phyloP scores from a whole-genome alignment of 2,113 vertebrate species.

The Vidua macroura region DNA sequence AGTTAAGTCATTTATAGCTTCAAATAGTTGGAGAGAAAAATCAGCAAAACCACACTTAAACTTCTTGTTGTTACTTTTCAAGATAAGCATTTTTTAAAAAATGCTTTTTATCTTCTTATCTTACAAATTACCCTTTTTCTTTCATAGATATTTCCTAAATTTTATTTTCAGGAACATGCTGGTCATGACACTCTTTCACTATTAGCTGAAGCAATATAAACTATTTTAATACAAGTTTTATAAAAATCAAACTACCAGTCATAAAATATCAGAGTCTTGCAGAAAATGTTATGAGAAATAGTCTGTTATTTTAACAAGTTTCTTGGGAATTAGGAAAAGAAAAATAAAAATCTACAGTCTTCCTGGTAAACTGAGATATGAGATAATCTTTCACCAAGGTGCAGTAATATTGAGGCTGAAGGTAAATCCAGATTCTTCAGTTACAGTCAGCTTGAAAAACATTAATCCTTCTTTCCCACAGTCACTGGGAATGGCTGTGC shows the following conservation, averaged over 20 bases:
- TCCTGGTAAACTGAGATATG: constrained; percentile 29
- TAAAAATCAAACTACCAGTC: constrained; percentile 48
- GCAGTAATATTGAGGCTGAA: not conserved
- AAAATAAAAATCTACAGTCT: not conserved
- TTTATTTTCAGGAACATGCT: constrained; percentile 61
- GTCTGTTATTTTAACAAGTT: constrained; percentile 54
- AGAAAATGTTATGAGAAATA: constrained; percentile 50
- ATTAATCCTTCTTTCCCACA: not conserved
- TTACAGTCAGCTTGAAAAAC: not conserved
- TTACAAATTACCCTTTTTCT: constrained; percentile 71
- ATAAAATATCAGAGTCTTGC: constrained; percentile 57
- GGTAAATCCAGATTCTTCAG: not conserved
- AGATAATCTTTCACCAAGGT: constrained; percentile 31
- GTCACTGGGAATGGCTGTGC: not conserved
- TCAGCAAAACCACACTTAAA: constrained; percentile 84
- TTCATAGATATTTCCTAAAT: constrained; percentile 63
- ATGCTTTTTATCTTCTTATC: constrained; percentile 71
- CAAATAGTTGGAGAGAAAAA: constrained; percentile 91
- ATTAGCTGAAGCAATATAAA: constrained; percentile 42
- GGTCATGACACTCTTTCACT: constrained; percentile 51
- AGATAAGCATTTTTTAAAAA: constrained; percentile 66
- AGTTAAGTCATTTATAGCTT: constrained; percentile 99
- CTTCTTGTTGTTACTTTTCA: constrained; percentile 80
- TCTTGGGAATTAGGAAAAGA: not conserved
- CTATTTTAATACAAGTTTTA: constrained; percentile 53